A percentile compares a stretch with the other conserved stretches of the same genome.
These are phyloP conservation scores for Apis laboriosa DNA, from an alignment of 1,140 invertebrate genomes.

Conservation along the genomic window DNA sequence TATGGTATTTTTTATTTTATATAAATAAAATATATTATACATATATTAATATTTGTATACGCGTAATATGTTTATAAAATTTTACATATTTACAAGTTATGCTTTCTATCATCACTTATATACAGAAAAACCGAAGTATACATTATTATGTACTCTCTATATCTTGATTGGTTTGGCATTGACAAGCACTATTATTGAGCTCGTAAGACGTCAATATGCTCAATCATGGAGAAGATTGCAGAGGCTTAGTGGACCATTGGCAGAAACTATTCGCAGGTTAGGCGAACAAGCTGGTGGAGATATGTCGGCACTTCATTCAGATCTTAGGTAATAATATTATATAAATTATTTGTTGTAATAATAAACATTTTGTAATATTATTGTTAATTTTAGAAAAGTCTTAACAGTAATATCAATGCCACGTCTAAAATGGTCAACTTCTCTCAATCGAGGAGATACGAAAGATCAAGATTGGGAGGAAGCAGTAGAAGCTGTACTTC, in stretches of 20 bases:
- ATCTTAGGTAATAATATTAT: slow-evolving; percentile 81
- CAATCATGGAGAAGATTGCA: slow-evolving; percentile 91
- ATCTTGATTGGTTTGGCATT: slow-evolving; percentile 96
- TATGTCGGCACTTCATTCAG: slow-evolving; percentile 85
- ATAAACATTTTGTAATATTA: slow-evolving; percentile 65
- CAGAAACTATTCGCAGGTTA: slow-evolving; percentile 87
- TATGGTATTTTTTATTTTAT: not conserved
- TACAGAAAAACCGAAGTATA: slow-evolving; percentile 91
- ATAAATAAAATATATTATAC: not conserved
- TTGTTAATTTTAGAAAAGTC: slow-evolving; percentile 65
- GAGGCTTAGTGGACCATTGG: slow-evolving; percentile 88
- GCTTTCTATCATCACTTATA: slow-evolving; percentile 32
- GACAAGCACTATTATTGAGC: slow-evolving; percentile 96
- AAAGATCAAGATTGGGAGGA: slow-evolving; percentile 85
- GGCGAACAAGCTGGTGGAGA: slow-evolving; percentile 88
- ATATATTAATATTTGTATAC: not conserved
- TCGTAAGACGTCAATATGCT: slow-evolving; percentile 91
- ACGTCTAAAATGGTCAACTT: slow-evolving; percentile 71
- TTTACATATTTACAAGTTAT: slow-evolving; percentile 26
- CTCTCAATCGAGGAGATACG: slow-evolving; percentile 62
- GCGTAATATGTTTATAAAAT: slow-evolving; percentile 9
- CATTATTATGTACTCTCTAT: slow-evolving; percentile 94
- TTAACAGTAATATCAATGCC: slow-evolving; percentile 73
- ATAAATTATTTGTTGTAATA: not conserved
- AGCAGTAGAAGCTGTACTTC: slow-evolving; percentile 87